Conservation (phyloP, 2,113 vertebrate species). For the Albula glossodonta region DNA sequence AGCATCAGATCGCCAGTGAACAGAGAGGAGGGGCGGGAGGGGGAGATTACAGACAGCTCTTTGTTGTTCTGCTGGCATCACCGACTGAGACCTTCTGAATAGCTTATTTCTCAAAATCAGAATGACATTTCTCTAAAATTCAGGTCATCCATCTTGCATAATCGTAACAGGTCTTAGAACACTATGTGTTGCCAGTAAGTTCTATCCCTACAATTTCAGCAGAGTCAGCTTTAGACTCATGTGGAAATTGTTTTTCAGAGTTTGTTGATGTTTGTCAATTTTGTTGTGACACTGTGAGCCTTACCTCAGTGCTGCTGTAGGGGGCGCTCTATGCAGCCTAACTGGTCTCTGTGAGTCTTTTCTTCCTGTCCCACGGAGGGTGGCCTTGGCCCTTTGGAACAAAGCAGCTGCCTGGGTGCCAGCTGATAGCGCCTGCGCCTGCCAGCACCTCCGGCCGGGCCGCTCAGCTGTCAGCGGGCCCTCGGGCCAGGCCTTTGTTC, state of each 20-base stretch:
- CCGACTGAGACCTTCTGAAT: neutral
- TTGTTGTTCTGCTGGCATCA: neutral
- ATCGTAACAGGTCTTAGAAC: neutral
- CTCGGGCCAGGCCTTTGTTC: neutral
- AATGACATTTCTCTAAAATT: neutral
- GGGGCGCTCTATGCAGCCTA: neutral
- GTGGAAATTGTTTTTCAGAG: neutral
- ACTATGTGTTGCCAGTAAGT: neutral
- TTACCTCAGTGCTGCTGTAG: neutral
- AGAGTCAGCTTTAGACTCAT: neutral
- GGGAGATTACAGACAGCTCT: neutral
- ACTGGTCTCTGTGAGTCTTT: neutral
- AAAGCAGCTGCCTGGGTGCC: constrained; percentile 10
- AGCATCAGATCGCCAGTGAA: neutral
- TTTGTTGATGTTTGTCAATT: neutral
- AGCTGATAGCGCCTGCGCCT: neutral
- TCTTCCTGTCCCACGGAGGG: constrained; percentile 12
- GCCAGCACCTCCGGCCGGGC: constrained; percentile 1
- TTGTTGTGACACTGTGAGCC: neutral
- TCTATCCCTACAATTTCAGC: neutral
- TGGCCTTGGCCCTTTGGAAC: neutral
- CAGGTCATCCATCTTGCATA: neutral
- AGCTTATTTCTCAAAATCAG: neutral
- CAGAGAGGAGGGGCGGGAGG: neutral
- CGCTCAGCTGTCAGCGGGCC: constrained; percentile 9